Evolutionary conservation across 1,140 invertebrate species (phyloP), one percentile per base, ranked within the genome.

Genomic region (Mamestra configurata): DNA sequence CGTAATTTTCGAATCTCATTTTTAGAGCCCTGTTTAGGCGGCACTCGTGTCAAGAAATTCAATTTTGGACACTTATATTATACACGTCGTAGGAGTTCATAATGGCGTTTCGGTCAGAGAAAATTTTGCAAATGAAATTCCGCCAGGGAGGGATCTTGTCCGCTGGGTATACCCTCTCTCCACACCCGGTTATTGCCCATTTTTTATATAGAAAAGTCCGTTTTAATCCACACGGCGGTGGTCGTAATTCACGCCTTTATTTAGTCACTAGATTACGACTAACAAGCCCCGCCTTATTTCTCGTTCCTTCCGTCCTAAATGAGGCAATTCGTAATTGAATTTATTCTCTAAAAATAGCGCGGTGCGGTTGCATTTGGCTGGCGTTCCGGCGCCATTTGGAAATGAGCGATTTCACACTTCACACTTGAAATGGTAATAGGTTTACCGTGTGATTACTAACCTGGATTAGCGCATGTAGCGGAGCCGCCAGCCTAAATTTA

Each of bases 81-180:
- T 77, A 66, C 77, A 64, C 46, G 72, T 71, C 49, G 77, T 82
- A 76, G 71, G 46, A 80, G 78, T 86, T 83, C 79, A 82, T 83
- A 83, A 84, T 77, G 75, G 80, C 73, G 64, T 84, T 83, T 86
- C 81, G 84, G 77, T 88, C 80, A 86, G 82, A 80, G 83, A 66
- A 81, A 82, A 82, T 85, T 88, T 86, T 83, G 68, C 83, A 84
- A 91, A 89, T 90, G 85, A 88, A 89, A 89, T 89, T 89, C 86
- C 86, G 78, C 43, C 75, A 84, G 64, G 64, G 79, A 73, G 77
- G 81, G 76, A 61, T 78, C 77, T 75, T 71, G 37, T 79, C 76
- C 85, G 81, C 81, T 75, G 76, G 84, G 84, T 77, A 66, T 70
- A 77, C 13, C 11, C 79, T 79, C 79, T 79, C 81, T 82, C 76